Evolutionary conservation across 2,113 vertebrate genomes (phyloP).

Genomic region (Myxocyprinus asiaticus): DNA sequence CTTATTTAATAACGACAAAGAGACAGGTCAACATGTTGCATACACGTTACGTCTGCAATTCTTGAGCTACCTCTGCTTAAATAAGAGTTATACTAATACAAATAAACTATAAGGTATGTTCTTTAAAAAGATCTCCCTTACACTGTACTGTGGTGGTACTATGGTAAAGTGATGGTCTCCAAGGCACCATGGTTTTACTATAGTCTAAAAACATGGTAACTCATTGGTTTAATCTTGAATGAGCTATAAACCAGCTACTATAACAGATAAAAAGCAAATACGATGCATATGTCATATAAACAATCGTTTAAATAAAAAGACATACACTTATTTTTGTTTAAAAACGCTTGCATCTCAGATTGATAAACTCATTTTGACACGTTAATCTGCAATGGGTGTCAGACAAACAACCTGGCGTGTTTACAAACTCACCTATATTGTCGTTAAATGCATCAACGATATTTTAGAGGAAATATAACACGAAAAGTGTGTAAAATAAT

Average conservation of each 20-base stretch:
- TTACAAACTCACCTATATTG: constrained; percentile 24
- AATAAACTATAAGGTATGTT: neutral
- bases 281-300: neutral
- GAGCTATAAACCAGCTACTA: neutral
- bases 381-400: neutral
- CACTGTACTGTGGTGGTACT: neutral
- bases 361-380: neutral
- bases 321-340: neutral
- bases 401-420: neutral
- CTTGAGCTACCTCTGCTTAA: neutral
- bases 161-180: neutral
- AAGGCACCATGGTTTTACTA: too few species aligned
- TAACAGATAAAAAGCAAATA: neutral
- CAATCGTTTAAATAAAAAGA: neutral
- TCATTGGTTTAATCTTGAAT: neutral
- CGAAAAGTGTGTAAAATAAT: neutral
- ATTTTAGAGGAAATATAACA: neutral
- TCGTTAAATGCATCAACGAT: neutral
- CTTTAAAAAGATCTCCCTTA: neutral
- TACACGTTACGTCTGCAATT: neutral
- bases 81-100: neutral
- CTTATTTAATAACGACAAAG: constrained; percentile 40
- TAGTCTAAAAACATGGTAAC: too few species aligned
- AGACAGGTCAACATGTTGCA: neutral
- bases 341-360: neutral